phyloP scores from a whole-genome alignment of 2,113 vertebrate species.

The Urocitellus parryii region DNA sequence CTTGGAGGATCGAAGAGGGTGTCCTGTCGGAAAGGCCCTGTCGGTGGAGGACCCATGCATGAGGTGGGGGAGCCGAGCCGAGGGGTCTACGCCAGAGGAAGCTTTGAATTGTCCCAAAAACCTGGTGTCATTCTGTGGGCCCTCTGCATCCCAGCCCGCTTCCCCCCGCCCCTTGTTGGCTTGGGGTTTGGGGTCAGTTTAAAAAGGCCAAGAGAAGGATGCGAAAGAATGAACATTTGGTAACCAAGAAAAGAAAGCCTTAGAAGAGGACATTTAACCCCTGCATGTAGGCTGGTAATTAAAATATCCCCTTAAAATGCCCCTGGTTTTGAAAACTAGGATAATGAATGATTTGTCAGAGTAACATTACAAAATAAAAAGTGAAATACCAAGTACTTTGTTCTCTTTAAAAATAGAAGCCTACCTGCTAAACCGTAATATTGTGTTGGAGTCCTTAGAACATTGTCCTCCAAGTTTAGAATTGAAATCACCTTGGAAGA shows the following conservation, averaged over 20 bases:
- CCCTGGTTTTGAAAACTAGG: background rate
- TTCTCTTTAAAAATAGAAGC: background rate
- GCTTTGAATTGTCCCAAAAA: background rate
- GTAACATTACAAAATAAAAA: background rate
- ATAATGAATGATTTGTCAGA: background rate
- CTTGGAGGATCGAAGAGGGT: background rate
- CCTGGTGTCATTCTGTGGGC: background rate
- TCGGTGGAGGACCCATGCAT: background rate
- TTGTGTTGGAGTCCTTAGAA: background rate
- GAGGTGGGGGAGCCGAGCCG: background rate
- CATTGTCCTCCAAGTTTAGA: background rate
- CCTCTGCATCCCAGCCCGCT: background rate
- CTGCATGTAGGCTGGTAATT: background rate
- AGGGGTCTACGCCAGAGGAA: fast-evolving
- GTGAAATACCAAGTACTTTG: background rate
- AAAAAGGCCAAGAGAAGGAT: background rate
- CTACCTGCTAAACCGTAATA: background rate
- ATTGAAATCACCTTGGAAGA: background rate
- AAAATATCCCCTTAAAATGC: background rate
- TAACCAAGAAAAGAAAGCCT: background rate
- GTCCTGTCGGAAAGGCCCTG: background rate
- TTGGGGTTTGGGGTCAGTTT: background rate
- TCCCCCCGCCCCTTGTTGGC: too few species aligned
- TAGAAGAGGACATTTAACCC: background rate
- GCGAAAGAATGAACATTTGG: background rate